Evolutionary conservation across 2,113 vertebrate genomes (phyloP).

Genomic region (Gasterosteus nipponicus): DNA sequence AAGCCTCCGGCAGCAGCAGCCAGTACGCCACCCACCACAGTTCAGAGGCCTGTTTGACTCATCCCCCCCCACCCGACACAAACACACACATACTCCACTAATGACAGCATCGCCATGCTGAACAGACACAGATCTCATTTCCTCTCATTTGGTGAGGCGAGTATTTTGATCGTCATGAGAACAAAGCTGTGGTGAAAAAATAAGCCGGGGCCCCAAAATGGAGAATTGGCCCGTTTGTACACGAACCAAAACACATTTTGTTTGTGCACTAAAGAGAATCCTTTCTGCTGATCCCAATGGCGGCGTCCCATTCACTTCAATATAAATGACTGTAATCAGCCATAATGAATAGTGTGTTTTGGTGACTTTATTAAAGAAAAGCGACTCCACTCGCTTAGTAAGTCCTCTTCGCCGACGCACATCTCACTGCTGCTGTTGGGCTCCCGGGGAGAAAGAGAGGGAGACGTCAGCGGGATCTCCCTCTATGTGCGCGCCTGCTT

Average conservation of each 20-base stretch:
- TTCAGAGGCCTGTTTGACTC: slow-evolving; percentile 75
- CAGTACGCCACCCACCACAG: slow-evolving; percentile 65
- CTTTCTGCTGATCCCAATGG: background rate
- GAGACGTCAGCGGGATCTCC: background rate
- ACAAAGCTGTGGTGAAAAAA: slow-evolving; percentile 21
- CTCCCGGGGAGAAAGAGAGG: background rate
- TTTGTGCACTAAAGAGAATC: slow-evolving; percentile 4
- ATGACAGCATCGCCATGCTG: slow-evolving; percentile 61
- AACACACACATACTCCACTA: slow-evolving; percentile 52
- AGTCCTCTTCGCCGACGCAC: too few relatives aligned
- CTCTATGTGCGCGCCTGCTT: slow-evolving; percentile 12
- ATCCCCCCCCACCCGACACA: slow-evolving; percentile 40
- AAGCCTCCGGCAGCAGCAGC: slow-evolving; percentile 52
- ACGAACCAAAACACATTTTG: background rate
- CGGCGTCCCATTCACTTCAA: background rate
- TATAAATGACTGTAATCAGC: too few relatives aligned
- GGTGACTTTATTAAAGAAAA: too few relatives aligned
- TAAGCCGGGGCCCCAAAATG: slow-evolving; percentile 11
- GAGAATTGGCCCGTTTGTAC: slow-evolving; percentile 30
- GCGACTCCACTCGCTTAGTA: too few relatives aligned
- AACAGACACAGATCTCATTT: slow-evolving; percentile 62
- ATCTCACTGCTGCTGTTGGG: background rate
- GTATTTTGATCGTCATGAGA: slow-evolving; percentile 47
- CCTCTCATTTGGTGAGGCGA: slow-evolving; percentile 63
- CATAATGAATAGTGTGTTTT: too few relatives aligned